phyloP scores from a whole-genome alignment of 23 tunicate species.

The Styela plicata region DNA sequence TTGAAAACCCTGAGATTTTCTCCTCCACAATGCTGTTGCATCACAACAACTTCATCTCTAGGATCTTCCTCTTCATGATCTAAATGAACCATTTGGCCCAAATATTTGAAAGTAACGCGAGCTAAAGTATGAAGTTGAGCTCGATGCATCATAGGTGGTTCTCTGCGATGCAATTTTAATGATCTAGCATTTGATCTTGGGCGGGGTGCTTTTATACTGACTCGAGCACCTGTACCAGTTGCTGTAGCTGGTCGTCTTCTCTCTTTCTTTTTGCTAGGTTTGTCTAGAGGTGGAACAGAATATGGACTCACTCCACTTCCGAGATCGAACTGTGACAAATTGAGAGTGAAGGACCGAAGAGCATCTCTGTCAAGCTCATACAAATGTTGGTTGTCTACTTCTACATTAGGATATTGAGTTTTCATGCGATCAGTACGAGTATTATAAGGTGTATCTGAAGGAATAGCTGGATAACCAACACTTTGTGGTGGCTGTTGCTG shows the following conservation, averaged over 20 bases:
- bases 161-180: slow-evolving; percentile 64
- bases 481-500: slow-evolving; percentile 39
- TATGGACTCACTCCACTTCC: slow-evolving; percentile 95
- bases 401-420: slow-evolving; percentile 79
- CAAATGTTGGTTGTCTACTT: slow-evolving; percentile 82
- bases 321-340: slow-evolving; percentile 62
- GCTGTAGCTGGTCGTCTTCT: slow-evolving; percentile 33
- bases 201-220: slow-evolving; percentile 2
- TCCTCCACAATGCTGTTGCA: slow-evolving; percentile 99
- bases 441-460: slow-evolving; percentile 66
- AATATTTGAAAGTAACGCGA: slow-evolving; percentile 75
- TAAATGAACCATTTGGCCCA: slow-evolving; percentile 76
- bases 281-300: slow-evolving; percentile 59
- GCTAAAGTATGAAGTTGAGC: slow-evolving; percentile 52
- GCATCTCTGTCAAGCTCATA: slow-evolving; percentile 76
- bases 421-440: slow-evolving; percentile 52
- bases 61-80: slow-evolving; percentile 91
- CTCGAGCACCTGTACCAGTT: slow-evolving; percentile 18
- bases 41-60: slow-evolving; percentile 74
- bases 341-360: slow-evolving; percentile 64
- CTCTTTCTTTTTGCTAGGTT: slow-evolving; percentile 21
- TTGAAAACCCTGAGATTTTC: slow-evolving; percentile 89
- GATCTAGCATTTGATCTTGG: slow-evolving; percentile 34
- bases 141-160: slow-evolving; percentile 90
- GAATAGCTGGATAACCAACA: slow-evolving; percentile 57